Evolutionary conservation across 1,140 invertebrate species (phyloP).

Genomic region (Drosophila nigrodunni): DNA sequence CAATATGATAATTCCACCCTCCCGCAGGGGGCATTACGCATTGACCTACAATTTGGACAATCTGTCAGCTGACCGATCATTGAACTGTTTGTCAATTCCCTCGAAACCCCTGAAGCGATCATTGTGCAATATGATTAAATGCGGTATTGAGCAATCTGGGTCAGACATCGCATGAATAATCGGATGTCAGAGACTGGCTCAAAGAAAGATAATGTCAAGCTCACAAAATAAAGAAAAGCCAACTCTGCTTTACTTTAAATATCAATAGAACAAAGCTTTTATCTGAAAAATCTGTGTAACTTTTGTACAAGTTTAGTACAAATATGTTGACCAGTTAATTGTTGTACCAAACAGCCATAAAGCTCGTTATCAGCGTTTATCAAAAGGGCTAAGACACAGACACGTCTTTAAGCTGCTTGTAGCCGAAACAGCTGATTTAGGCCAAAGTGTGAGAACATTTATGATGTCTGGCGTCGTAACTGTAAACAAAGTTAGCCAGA

Average conservation of each 20-base stretch:
- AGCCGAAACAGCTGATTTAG: not conserved
- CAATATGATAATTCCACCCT: slow-evolving; percentile 12
- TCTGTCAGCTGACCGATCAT: slow-evolving; percentile 39
- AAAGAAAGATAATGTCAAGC: slow-evolving; percentile 24
- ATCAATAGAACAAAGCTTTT: slow-evolving; percentile 7
- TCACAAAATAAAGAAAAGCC: not conserved
- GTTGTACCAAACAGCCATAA: slow-evolving; percentile 3
- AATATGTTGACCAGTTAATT: slow-evolving; percentile 36
- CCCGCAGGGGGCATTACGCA: not conserved
- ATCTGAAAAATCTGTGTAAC: not conserved
- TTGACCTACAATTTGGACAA: slow-evolving; percentile 44
- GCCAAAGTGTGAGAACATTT: slow-evolving; percentile 40
- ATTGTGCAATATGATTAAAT: slow-evolving; percentile 47
- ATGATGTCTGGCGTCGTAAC: slow-evolving; percentile 58
- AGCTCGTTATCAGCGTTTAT: slow-evolving; percentile 22
- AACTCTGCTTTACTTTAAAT: not conserved
- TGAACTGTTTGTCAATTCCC: slow-evolving; percentile 13
- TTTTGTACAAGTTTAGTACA: not conserved
- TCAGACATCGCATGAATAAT: slow-evolving; percentile 21
- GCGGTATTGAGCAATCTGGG: slow-evolving; percentile 34
- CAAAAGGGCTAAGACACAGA: not conserved
- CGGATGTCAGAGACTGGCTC: slow-evolving; percentile 2
- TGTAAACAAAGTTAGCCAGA: slow-evolving; percentile 65
- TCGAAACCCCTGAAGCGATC: not conserved
- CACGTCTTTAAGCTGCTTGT: slow-evolving; percentile 3